phyloP scores from a whole-genome alignment of 2,888 invertebrate species.

The Nasonovia ribisnigri region DNA sequence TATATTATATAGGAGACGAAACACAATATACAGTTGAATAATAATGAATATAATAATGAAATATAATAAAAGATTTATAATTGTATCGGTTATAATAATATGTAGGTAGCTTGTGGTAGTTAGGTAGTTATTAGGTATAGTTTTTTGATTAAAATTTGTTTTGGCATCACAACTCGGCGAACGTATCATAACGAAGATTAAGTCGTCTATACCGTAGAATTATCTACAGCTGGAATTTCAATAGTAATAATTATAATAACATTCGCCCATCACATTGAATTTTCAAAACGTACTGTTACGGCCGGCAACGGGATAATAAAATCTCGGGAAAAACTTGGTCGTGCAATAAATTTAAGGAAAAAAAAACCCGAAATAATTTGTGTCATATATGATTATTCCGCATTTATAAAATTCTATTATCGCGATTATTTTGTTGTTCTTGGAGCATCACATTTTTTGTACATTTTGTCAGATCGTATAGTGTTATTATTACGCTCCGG shows the following conservation, averaged over 20 bases:
- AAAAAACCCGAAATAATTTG: not conserved
- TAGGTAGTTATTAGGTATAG: not conserved
- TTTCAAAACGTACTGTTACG: not conserved
- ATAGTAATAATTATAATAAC: not conserved
- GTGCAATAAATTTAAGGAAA: not conserved
- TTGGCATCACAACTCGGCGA: not conserved
- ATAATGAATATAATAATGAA: conserved; percentile 12
- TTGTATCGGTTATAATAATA: not conserved
- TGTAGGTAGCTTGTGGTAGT: not conserved
- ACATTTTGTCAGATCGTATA: not conserved
- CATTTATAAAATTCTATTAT: not conserved
- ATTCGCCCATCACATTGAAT: not conserved
- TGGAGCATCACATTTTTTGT: not conserved
- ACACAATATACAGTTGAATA: conserved; percentile 13
- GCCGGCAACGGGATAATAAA: not conserved
- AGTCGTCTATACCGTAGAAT: not conserved
- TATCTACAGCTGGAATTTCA: not conserved
- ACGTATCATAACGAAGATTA: not conserved
- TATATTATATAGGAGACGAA: conserved; percentile 22
- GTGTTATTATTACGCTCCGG: not conserved
- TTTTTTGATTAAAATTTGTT: not conserved
- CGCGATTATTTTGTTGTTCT: not conserved
- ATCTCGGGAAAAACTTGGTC: not conserved
- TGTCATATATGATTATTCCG: not conserved
- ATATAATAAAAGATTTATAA: not conserved